Evolutionary conservation across 2,113 vertebrate species (phyloP), one percentile per base, ranked within the genome.

Genomic region (Alligator mississippiensis): DNA sequence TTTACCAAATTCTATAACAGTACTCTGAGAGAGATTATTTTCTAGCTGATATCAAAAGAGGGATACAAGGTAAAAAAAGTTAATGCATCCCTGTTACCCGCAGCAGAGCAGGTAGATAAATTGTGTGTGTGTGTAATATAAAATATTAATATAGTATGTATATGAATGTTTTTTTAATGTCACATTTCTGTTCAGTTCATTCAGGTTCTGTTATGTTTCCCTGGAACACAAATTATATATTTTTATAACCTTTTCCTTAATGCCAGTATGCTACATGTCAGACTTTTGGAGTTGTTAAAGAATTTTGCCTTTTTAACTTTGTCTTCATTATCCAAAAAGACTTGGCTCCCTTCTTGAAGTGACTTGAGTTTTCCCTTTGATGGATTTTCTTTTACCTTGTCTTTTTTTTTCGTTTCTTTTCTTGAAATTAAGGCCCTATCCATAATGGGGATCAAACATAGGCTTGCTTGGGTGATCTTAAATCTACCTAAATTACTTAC

Each of bases 401-500:
- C 47, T 47, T 47, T 47, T 47, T 9, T 47, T 47, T 47, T 58
- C 2, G 72, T 11, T 75, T 58, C 2, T 76, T 11, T 75, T 4
- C 80, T 34, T 60, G 3, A 66, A 5, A 47, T 74, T 79, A 82
- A 88, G 87, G 19, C 4, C 2, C 1, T 6, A 9, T 85, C 70
- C 27, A 34, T 2, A 1, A 79, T 68, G 57, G 13, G 63, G 25
- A 59, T 82, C 55, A 90, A 93, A 90, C 12, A 12, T 81, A 55
- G 9, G 80, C 75, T 27, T 70, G 16, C 55, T 80, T 11, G 60
- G 68, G 13, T 82, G 30, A 77, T 91, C 91, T 92, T 54, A 80
- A 84, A 68, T 85, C 78, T 85, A 14, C 18, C 85, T 79, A 85
- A 92, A 81, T 93, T 75, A 27, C n/a, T 93, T 75, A 27, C n/a